Base-by-base conservation (phyloP, 2,888 invertebrate species). In the Keiferia lycopersicella region DNA sequence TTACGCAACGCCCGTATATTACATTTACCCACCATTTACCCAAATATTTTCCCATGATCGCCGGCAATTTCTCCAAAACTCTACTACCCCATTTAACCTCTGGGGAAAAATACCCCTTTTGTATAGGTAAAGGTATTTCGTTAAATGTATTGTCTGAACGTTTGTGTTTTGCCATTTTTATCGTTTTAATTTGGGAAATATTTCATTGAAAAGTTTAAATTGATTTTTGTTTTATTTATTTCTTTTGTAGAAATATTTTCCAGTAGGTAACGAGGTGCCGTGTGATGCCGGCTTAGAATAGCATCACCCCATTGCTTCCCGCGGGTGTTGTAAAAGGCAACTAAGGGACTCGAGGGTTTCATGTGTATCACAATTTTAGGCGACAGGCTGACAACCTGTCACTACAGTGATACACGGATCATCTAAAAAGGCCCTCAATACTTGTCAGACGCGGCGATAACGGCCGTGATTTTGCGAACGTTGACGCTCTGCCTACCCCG, bases 31-130 rank as follows among this genome's bases (percentile, higher is more conserved):
- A 18, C 30, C 34, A 58, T 30, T 30, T 18, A n/a, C 58, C 50
- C 16, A 50, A 22, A 48, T 50, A 58, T 58, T 58, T 20, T 34
- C 63, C 63, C 51, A 53, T 48, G 53, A 61, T 61, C 61, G 61
- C 34, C n/a, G 39, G 53, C 60, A 64, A 45, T 64, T 64, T 57
- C 45, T 45, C 64, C 64, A 45, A 53, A 34, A 39, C 18, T 34
- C 10, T 39, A 26, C 38, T 39, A 26, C 38, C 26, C 56, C 39
- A 18, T 57, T 41, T 45, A 60, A 34, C 56, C 56, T 56, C 53
- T 14, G 38, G 41, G 60, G 60, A 22, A 45, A 60, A 60, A 60
- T 45, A 34, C 22, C 18, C 60, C 60, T 22, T 45, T 60, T 59
- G 22, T 48, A 22, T 26, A 60, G 39, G 16, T 34, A 59, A 60